Evolutionary conservation across 1,140 invertebrate species (phyloP).

Genomic region (Leptoteleia sp.): DNA sequence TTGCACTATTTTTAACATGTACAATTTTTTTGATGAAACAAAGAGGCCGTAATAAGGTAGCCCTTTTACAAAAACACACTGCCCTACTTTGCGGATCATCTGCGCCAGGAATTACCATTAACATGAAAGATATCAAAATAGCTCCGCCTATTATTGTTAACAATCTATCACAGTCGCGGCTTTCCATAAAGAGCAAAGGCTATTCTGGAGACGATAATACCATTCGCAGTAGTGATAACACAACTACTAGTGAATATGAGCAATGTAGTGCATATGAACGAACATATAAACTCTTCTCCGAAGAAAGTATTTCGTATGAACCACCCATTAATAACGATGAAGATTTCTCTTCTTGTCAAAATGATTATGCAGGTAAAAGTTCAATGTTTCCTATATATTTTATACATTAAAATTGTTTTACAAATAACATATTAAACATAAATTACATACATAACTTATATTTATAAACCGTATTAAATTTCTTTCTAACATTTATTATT

Average conservation of each 20-base stretch:
- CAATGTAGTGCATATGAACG: conserved; percentile 74
- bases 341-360: conserved; percentile 68
- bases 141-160: conserved; percentile 83
- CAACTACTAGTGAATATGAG: conserved; percentile 70
- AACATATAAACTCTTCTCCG: conserved; percentile 75
- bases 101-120: conserved; percentile 83
- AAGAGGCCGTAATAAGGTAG: conserved; percentile 86
- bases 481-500: no score
- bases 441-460: background rate
- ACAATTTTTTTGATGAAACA: conserved; percentile 87
- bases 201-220: conserved; percentile 58
- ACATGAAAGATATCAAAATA: conserved; percentile 85
- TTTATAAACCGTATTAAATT: background rate
- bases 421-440: conserved; percentile 1
- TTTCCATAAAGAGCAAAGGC: conserved; percentile 79
- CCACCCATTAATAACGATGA: conserved; percentile 58
- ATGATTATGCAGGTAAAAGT: conserved; percentile 68
- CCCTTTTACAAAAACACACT: conserved; percentile 86
- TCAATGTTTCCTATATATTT: no score
- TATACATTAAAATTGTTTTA: no score
- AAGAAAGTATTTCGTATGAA: conserved; percentile 70
- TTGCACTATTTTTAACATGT: conserved; percentile 85
- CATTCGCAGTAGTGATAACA: conserved; percentile 65
- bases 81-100: conserved; percentile 80
- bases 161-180: conserved; percentile 80